Conservation (phyloP, 2,113 vertebrate species). For the Odontesthes bonariensis region DNA sequence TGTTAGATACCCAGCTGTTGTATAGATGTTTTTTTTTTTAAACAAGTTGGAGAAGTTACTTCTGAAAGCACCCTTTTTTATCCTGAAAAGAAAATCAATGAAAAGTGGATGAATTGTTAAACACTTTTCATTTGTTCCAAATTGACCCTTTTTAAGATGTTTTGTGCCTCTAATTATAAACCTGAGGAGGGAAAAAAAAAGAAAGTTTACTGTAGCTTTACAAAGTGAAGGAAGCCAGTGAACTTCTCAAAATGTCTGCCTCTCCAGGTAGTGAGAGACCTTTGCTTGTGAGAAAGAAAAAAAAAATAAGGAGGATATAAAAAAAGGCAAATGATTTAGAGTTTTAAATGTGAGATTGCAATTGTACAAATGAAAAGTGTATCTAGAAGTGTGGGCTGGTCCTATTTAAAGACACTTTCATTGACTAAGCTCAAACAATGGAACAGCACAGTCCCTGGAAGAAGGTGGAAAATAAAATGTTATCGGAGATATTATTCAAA, state of each 20-base stretch:
- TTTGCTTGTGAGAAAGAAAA: constrained; percentile 37
- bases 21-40: constrained; percentile 48
- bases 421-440: too few species aligned
- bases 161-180: constrained; percentile 48
- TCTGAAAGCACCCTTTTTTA: constrained; percentile 48
- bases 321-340: constrained; percentile 6
- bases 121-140: constrained; percentile 59
- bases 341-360: too few species aligned
- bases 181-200: background rate
- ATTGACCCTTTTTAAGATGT: constrained; percentile 51
- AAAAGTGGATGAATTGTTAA: constrained; percentile 40
- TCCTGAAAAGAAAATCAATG: constrained; percentile 6
- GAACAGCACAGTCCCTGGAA: constrained; percentile 28
- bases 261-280: constrained; percentile 56
- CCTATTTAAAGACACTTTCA: too few species aligned
- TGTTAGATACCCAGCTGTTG: constrained; percentile 49
- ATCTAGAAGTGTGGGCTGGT: too few species aligned
- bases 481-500: constrained; percentile 49
- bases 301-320: constrained; percentile 39
- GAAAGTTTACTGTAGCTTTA: too few species aligned
- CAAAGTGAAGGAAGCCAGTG: constrained; percentile 74
- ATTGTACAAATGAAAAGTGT: too few species aligned
- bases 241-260: constrained; percentile 71
- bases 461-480: constrained; percentile 17
- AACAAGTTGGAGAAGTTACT: constrained; percentile 37